Evolutionary conservation across 2,888 invertebrate species (phyloP).

Genomic region (Conus canariensis): DNA sequence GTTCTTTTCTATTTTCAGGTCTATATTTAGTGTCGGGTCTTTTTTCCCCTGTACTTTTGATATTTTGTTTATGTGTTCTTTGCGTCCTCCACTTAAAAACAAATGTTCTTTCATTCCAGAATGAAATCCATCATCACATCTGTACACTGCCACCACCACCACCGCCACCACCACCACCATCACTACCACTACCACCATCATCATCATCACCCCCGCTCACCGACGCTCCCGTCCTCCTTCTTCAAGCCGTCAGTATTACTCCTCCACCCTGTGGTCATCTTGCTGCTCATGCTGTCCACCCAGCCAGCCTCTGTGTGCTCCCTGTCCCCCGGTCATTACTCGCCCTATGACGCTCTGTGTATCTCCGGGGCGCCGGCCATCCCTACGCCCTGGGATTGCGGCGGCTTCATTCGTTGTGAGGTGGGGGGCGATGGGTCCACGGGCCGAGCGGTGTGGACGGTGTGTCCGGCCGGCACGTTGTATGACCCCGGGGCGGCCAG

Average conservation of each 20-base stretch:
- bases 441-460: conserved; percentile 24
- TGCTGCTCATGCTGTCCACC: background rate
- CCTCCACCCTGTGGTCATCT: too few species aligned
- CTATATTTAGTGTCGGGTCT: too few species aligned
- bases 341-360: conserved; percentile 32
- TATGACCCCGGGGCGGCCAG: conserved; percentile 15
- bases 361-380: background rate
- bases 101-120: background rate
- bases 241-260: background rate
- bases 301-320: background rate
- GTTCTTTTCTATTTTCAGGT: too few species aligned
- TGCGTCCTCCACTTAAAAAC: too few species aligned
- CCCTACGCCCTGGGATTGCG: conserved; percentile 37
- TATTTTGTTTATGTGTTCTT: background rate
- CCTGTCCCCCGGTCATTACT: background rate
- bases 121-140: conserved; percentile 6
- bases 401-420: conserved; percentile 30
- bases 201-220: background rate
- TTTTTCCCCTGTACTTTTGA: background rate
- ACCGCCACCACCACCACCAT: background rate
- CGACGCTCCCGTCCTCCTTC: background rate
- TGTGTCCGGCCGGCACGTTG: background rate
- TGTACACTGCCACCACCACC: background rate
- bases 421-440: background rate
- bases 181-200: background rate